Evolutionary conservation across 1,140 invertebrate species (phyloP).

Genomic region (Drosophila miranda): DNA sequence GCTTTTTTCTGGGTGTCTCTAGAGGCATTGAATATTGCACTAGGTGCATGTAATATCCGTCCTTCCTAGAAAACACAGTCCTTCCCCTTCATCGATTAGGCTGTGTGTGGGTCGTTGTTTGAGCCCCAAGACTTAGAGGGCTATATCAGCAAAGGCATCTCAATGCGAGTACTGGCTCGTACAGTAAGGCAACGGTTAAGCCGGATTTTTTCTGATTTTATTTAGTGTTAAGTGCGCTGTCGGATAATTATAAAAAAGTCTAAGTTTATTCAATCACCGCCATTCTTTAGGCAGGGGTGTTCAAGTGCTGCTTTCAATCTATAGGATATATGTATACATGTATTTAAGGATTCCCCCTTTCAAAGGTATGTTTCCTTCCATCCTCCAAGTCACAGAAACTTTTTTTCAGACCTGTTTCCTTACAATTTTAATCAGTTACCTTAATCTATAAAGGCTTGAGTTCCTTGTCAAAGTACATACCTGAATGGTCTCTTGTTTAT

Average conservation of each 20-base stretch:
- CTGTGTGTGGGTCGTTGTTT: background rate
- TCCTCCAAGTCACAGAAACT: too few species aligned
- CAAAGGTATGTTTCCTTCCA: too few species aligned
- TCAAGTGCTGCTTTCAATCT: too few species aligned
- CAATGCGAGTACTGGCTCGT: background rate
- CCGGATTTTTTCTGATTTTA: background rate
- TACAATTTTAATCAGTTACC: too few species aligned
- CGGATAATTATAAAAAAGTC: too few species aligned
- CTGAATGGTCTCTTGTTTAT: too few species aligned
- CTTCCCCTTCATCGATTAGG: constrained; percentile 35
- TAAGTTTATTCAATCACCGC: background rate
- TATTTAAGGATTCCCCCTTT: too few species aligned
- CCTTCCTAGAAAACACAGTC: constrained; percentile 11
- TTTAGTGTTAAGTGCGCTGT: background rate
- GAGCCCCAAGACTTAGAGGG: constrained; percentile 10
- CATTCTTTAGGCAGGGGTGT: too few species aligned
- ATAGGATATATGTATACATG: too few species aligned
- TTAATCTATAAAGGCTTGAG: too few species aligned
- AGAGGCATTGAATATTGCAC: constrained; percentile 63
- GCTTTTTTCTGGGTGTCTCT: constrained; percentile 11
- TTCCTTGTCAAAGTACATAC: too few species aligned
- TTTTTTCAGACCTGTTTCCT: too few species aligned
- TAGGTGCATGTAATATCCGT: constrained; percentile 27
- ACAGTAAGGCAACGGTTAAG: constrained; percentile 1
- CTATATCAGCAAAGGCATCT: constrained; percentile 6